Evolutionary conservation across 2,797 vertebrate species (phyloP), one percentile per base, ranked within the genome.

Genomic region (Silurus aristotelis): DNA sequence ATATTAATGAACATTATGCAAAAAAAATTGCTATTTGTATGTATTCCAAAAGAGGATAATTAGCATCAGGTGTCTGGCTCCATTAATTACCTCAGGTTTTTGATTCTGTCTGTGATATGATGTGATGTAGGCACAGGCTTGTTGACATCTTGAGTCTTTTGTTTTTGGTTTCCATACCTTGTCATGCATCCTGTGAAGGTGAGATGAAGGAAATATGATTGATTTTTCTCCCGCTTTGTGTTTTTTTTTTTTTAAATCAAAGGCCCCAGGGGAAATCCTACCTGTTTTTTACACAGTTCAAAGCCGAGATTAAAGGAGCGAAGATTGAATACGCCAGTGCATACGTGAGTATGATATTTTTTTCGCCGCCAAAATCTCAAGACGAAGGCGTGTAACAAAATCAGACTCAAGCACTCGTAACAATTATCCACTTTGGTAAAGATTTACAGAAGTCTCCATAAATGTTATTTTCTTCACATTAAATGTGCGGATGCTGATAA

Each of bases 251-350:
- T 56, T 64, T 31, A 5, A 68, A 80, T 70, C 46, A 2, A 93
- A 99, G 98, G 94, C 98, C 98, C 15, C 97, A 97, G 80, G 98
- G 98, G 87, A 99, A 97, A 91, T 99, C 98, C 38, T 99, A 99
- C 92, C 95, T 99, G 91, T 99, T 97, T 93, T 99, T 99, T 89
- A 99, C 96, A 19, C 96, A 97, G 92, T 99, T 99, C 95, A 97
- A 96, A 95, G 96, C 95, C 0, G 97, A 98, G 93, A 94, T 99
- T 87, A 97, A 90, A 83, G 97, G 97, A 90, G 94, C 96, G 66
- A 96, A 97, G 93, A 96, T 99, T 56, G 95, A 98, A 91, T 92
- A 96, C 7, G 97, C 95, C 93, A 96, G 95, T 86, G 98, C 96
- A 85, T 99, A 96, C 43, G 98, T 99, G 95, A 99, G 98, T 89